phyloP scores from a whole-genome alignment of 2,113 vertebrate species.

The Tupaia tana region DNA sequence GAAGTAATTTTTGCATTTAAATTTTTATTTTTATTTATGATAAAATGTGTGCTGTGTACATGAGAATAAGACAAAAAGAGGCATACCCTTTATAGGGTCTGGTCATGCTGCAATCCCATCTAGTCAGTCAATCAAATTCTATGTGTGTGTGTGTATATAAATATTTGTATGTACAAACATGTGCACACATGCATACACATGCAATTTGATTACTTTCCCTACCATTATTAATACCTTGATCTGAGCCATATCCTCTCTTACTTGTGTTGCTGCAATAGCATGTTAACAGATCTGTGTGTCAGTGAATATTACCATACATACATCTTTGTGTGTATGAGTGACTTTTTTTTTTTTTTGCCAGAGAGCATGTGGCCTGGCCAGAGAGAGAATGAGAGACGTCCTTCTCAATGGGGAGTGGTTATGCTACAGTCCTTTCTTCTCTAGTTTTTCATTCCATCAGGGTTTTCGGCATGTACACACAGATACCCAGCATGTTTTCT shows the following conservation, averaged over 20 bases:
- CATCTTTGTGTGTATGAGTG: neutral
- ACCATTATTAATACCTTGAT: neutral
- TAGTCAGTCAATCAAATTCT: neutral
- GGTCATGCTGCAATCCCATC: neutral
- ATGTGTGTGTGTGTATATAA: neutral
- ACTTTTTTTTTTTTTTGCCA: too few species aligned
- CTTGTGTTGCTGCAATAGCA: neutral
- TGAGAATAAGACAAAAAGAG: too few species aligned
- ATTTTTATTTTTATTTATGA: too few species aligned
- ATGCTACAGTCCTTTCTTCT: too few species aligned
- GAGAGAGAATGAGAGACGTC: too few species aligned
- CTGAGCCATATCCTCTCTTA: neutral
- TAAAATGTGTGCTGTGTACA: too few species aligned
- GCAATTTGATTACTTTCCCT: neutral
- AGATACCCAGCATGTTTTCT: too few species aligned
- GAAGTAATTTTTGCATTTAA: neutral
- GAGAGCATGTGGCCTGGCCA: too few species aligned
- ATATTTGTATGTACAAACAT: neutral
- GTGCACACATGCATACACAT: neutral
- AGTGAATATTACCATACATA: neutral
- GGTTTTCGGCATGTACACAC: too few species aligned
- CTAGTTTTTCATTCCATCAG: too few species aligned
- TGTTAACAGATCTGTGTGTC: neutral
- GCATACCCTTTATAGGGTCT: too few species aligned
- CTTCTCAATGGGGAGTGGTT: too few species aligned